These are phyloP conservation scores for Nomada hirtipes DNA, from an alignment of 2,888 invertebrate species.

Conservation along the genomic window DNA sequence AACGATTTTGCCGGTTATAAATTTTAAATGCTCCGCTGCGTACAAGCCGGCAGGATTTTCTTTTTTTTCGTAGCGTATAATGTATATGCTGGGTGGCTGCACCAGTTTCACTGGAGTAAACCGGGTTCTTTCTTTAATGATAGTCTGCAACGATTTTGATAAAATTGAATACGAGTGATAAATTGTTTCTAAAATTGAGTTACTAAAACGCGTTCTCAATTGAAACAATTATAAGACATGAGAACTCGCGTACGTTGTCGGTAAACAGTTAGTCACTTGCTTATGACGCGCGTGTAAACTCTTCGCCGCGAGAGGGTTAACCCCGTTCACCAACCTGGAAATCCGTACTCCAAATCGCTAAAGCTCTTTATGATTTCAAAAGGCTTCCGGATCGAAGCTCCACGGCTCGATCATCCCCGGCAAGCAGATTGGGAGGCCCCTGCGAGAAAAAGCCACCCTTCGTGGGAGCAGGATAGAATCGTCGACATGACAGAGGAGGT, in stretches of 20 bases:
- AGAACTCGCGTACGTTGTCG: too few relatives aligned
- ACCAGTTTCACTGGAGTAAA: too few relatives aligned
- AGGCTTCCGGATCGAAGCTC: slow-evolving; percentile 53
- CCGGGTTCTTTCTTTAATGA: too few relatives aligned
- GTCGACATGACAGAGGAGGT: slow-evolving; percentile 71
- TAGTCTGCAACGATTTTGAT: too few relatives aligned
- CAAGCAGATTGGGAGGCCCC: neutral
- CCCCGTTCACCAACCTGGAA: slow-evolving; percentile 25
- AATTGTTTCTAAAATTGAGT: too few relatives aligned
- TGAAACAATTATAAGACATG: neutral
- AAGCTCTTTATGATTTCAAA: slow-evolving; percentile 59
- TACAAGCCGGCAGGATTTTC: neutral
- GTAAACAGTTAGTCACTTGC: too few relatives aligned
- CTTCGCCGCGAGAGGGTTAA: neutral
- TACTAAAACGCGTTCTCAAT: too few relatives aligned
- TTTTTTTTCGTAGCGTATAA: too few relatives aligned
- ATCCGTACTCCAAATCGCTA: slow-evolving; percentile 30
- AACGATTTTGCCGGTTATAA: too few relatives aligned
- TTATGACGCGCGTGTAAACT: neutral
- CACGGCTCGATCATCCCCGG: slow-evolving; percentile 23
- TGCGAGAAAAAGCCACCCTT: neutral
- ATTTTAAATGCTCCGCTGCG: too few relatives aligned
- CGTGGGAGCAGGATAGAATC: slow-evolving; percentile 16
- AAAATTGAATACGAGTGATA: too few relatives aligned
- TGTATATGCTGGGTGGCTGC: too few relatives aligned